Evolutionary conservation across 1,140 invertebrate genomes (phyloP), one percentile per base, ranked within the genome.

Genomic region (Magallana gigas): DNA sequence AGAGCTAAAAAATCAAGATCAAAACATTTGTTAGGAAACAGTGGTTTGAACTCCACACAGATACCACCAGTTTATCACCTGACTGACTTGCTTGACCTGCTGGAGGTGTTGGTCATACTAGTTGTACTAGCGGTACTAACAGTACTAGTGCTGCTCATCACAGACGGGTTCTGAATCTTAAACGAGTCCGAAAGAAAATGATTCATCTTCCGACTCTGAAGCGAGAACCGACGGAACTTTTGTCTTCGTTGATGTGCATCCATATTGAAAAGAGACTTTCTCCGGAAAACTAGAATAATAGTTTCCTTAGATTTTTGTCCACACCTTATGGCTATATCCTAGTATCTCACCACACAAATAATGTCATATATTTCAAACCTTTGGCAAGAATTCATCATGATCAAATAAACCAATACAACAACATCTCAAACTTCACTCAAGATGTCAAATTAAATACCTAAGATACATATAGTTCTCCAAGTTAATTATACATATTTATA

Each of bases 71-170:
- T 2, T 3, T 18, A 23, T 76, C 23, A 76, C 68, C 68, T 76
- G 23, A 76, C 36, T 1, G 68, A 76, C 23, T 76, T 76, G 23
- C 68, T 76, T 18, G 68, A 76, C 36, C 29, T 76, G 14, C 68
- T 36, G 9, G 68, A 76, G 11, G 68, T 76, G 14, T 18, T 76
- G 23, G 68, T 76, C 12, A 29, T 76, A 29, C 68, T 76, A 29
- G 68, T 76, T 29, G 68, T 76, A 29, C 68, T 76, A 29, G 68
- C 36, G 8, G 68, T 76, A 36, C 68, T 76, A 76, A 76, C 68
- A 76, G 68, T 76, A 76, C 68, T 76, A 76, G 68, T 76, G 68
- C 68, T 76, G 29, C 68, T 76, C 68, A 76, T 11, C 68, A 76
- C 11, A 29, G 68, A 76, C 23, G 68, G 68, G 12, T 11, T 12